phyloP scores from a whole-genome alignment of 2,113 vertebrate species.

The Channa maculata region DNA sequence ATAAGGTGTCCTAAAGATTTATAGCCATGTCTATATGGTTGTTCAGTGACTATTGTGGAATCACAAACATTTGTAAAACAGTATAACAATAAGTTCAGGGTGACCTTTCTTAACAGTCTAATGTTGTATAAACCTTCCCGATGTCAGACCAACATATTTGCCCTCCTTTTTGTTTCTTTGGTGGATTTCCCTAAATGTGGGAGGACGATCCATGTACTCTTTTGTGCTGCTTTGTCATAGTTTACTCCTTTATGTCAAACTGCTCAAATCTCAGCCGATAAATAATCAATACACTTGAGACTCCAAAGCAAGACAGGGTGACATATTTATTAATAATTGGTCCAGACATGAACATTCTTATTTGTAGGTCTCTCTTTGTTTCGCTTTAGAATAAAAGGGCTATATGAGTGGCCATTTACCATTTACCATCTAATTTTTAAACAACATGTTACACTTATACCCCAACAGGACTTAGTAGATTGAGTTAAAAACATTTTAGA shows the following conservation, averaged over 20 bases:
- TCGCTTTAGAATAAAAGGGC: too few species aligned
- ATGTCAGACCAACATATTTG: too few species aligned
- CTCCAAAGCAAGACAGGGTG: background rate
- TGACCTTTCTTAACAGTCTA: background rate
- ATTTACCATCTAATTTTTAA: too few species aligned
- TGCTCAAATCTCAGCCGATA: slow-evolving; percentile 4
- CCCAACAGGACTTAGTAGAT: background rate
- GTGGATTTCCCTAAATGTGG: background rate
- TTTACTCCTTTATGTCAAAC: slow-evolving; percentile 12
- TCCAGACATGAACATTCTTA: too few species aligned
- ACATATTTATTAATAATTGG: slow-evolving; percentile 1
- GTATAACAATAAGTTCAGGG: background rate
- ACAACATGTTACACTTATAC: background rate
- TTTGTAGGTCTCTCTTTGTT: too few species aligned
- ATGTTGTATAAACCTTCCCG: background rate
- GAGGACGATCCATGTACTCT: slow-evolving; percentile 25
- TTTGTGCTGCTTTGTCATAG: slow-evolving; percentile 13
- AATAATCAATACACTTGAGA: background rate
- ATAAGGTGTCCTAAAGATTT: background rate
- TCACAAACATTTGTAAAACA: background rate
- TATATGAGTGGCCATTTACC: too few species aligned
- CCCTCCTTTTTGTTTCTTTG: slow-evolving; percentile 36
- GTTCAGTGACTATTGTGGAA: background rate
- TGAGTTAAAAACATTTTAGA: background rate
- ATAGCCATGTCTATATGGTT: slow-evolving; percentile 5